phyloP scores from a whole-genome alignment of 1,140 invertebrate species.

The Drosophila sechellia region DNA sequence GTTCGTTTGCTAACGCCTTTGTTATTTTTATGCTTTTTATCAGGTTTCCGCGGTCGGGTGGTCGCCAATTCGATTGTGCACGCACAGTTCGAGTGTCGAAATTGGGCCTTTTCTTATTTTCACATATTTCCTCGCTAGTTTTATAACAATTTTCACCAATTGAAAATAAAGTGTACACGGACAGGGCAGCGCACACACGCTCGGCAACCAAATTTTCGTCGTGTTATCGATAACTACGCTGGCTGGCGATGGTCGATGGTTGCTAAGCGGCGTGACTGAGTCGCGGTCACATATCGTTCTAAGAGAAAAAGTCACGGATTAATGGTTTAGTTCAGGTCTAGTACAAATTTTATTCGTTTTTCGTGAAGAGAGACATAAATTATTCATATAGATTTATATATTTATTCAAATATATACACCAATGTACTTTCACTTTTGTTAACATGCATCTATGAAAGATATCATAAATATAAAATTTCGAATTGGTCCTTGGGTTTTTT shows the following conservation, averaged over 20 bases:
- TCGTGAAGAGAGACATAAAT: background rate
- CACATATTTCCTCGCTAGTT: constrained; percentile 66
- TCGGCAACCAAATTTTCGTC: constrained; percentile 52
- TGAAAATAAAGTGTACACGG: constrained; percentile 64
- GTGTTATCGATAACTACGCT: constrained; percentile 54
- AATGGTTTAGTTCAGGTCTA: background rate
- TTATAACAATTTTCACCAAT: constrained; percentile 69
- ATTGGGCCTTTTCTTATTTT: constrained; percentile 35
- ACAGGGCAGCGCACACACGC: constrained; percentile 50
- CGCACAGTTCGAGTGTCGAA: constrained; percentile 14
- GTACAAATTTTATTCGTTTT: too few species aligned
- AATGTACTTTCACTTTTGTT: too few species aligned
- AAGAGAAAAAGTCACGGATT: background rate
- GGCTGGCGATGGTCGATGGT: constrained; percentile 40
- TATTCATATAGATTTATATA: background rate
- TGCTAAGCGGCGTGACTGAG: constrained; percentile 4
- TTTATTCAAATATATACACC: too few species aligned
- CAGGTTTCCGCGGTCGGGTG: constrained; percentile 16
- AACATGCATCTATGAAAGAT: too few species aligned
- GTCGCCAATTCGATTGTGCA: constrained; percentile 24
- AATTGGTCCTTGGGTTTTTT: too few species aligned
- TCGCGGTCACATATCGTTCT: background rate
- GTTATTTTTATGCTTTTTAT: constrained; percentile 53
- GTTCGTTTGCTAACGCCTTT: constrained; percentile 66
- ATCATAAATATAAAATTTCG: too few species aligned